A percentile compares a stretch with the other conserved stretches of the same genome.
Conservation (phyloP, 2,797 vertebrate genomes). For the Mus caroli region DNA sequence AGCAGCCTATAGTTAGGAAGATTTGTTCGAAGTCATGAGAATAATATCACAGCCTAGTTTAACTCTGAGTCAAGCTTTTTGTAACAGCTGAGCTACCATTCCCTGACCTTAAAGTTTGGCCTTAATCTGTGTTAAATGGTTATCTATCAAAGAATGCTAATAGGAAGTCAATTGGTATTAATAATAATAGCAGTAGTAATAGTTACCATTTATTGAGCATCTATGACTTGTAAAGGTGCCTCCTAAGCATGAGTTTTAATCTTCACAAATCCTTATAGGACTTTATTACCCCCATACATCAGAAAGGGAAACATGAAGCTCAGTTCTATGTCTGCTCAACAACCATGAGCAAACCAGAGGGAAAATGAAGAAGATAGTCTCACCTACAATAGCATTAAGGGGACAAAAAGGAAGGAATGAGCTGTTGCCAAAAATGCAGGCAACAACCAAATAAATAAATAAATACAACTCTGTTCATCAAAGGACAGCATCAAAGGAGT, state of each 20-base stretch:
- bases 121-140: neutral
- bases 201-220: slow-evolving; percentile 18
- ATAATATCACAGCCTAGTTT: slow-evolving; percentile 34
- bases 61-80: slow-evolving; percentile 27
- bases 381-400: neutral
- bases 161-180: slow-evolving; percentile 8
- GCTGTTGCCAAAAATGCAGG: neutral
- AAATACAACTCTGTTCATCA: neutral
- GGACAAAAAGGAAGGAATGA: neutral
- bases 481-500: neutral
- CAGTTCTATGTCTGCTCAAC: neutral
- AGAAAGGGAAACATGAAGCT: slow-evolving; percentile 49
- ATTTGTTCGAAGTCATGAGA: slow-evolving; percentile 49
- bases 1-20: slow-evolving; percentile 10
- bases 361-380: neutral
- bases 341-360: neutral
- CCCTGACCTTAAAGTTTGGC: neutral
- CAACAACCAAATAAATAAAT: neutral
- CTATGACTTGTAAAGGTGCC: neutral
- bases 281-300: slow-evolving; percentile 37
- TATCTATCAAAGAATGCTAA: slow-evolving; percentile 16
- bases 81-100: neutral
- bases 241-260: slow-evolving; percentile 38
- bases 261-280: slow-evolving; percentile 9
- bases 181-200: slow-evolving; percentile 1